Evolutionary conservation across 2,888 invertebrate species (phyloP), one percentile per base, ranked within the genome.

Genomic region (Anodontia alba): DNA sequence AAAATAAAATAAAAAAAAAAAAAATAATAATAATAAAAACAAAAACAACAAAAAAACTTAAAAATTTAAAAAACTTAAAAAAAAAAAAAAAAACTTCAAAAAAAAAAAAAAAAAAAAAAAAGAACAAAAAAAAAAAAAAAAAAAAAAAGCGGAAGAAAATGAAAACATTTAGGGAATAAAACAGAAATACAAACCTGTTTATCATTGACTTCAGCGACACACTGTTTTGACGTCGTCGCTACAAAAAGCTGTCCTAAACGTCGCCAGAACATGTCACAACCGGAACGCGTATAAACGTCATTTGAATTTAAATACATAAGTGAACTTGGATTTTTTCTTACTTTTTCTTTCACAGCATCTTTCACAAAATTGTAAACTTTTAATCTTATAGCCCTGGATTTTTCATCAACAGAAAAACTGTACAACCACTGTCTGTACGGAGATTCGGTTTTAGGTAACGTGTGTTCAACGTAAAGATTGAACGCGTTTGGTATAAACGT

Each of bases 201-300:
- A 23, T 84, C 84, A 10, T 87, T 84, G 1, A 90, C 81, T 17
- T 85, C 80, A 0, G 89, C 91, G 26, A 90, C 46, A 66, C 91
- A 91, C 20, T 87, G 81, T 10, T 87, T 80, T 67, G 90, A 87
- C 33, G 91, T 91, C 42, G 90, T 83, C 10, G 90, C 91, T 15
- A 89, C 83, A 74, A 90, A 90, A n/a, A 87, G 87, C 38, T 81
- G 86, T 15, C 84, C 85, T 20, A 90, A 76, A 38, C 88, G 83
- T 29, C 90, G 80, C 91, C 91, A 91, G 74, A 87, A 86, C 90
- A 91, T 90, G 67, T 90, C 90, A 79, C 91, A 91, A 23, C 86
- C 87, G 12, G 81, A 77, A 33, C 89, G 81, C 0, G 90, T 88
- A n/a, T 83, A 78, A 62, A 90, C 84, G 76, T 88, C 88, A 33